Base-by-base conservation (phyloP, 2,113 vertebrate species). In the Thunnus maccoyii region DNA sequence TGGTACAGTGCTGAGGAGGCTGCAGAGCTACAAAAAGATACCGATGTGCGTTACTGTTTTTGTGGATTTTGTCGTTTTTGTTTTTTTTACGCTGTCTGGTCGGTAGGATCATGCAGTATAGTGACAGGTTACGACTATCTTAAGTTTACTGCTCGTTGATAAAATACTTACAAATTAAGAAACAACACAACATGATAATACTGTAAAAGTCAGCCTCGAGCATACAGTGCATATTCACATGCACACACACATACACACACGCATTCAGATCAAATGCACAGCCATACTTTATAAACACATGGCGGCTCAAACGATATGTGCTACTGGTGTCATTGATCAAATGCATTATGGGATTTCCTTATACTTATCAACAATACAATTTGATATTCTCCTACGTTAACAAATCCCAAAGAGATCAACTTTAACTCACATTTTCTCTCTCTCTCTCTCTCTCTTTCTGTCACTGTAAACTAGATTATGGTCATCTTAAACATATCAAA, bases 181-280 rank as follows among this genome's bases (percentile, higher is more conserved):
- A 92, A 91, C 80, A 86, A 92, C 86, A 93, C 86, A 85, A 92
- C 88, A 76, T 89, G 83, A 57, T 89, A 93, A 94, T 93, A 95
- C 93, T 93, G 93, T 89, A 85, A 92, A 92, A 92, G 71, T 90
- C 74, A 89, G 90, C 90, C 58, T 77, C 86, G 44, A 82, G 87
- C 88, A 86, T 36, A 88, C 89, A 18, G 60, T 80, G 82, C 81
- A 79, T 63, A 78, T 82, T 44, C 68, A 79, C 89, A 85, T 84
- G 82, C 89, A 88, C 83, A 68, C 77, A 50, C 84, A 58, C 70
- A 54, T 25, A 48, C 60, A 32, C 36, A 9, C 2, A 41, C 66
- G n/a, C 87, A 85, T 78, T 72, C 84, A 57, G 72, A 66, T 62
- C 62, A 72, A 87, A 86, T 69, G 81, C 88, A 47, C 62, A 86